phyloP scores from a whole-genome alignment of 2,888 invertebrate species.

The Globia sparganii region DNA sequence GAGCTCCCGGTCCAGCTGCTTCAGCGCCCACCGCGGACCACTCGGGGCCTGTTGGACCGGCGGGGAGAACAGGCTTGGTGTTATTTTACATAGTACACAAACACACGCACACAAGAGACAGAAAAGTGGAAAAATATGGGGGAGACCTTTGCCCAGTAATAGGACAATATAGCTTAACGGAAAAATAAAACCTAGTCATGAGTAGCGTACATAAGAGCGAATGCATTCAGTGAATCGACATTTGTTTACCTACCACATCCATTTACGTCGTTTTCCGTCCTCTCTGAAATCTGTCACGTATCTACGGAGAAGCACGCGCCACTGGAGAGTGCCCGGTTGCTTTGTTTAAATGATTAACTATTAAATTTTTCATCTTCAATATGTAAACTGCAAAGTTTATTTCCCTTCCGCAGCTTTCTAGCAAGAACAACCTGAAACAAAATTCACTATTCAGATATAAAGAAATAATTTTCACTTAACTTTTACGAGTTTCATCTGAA shows the following conservation, averaged over 20 bases:
- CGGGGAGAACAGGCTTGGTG: too few relatives aligned
- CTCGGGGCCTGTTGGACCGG: too few relatives aligned
- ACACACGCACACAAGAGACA: neutral
- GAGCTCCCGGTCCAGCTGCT: too few relatives aligned
- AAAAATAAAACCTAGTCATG: neutral
- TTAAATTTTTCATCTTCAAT: neutral
- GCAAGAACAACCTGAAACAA: neutral
- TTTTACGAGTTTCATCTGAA: conserved; percentile 10
- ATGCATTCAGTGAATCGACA: conserved; percentile 29
- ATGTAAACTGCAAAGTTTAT: neutral
- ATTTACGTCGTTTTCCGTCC: neutral
- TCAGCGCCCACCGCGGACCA: too few relatives aligned
- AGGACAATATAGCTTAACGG: too few relatives aligned
- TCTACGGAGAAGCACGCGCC: neutral
- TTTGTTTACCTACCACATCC: conserved; percentile 1
- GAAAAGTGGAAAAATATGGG: neutral
- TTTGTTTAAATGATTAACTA: neutral
- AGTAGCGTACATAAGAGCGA: conserved; percentile 15
- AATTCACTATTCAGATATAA: neutral
- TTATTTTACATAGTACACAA: neutral
- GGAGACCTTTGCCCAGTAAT: neutral
- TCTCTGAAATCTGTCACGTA: conserved; percentile 17
- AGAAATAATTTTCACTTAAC: conserved; percentile 11
- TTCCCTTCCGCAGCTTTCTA: neutral
- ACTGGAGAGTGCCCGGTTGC: neutral